phyloP scores from a whole-genome alignment of 64 coral and sea anemone species.

The Montipora foliosa region DNA sequence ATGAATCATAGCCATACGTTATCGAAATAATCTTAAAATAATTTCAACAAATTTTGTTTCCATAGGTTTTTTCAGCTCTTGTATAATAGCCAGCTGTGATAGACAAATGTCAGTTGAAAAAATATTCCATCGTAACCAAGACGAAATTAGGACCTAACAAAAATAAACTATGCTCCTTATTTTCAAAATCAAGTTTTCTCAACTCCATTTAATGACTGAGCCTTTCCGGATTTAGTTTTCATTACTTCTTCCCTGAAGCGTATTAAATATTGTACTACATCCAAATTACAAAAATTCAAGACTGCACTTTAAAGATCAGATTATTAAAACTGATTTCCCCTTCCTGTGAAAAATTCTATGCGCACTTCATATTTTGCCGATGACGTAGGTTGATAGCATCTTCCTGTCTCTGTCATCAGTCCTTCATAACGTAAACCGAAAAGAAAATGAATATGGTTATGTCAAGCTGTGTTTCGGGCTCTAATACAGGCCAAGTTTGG shows the following conservation, averaged over 20 bases:
- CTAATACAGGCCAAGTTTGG: too few relatives aligned
- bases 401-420: too few relatives aligned
- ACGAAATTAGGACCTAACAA: background rate
- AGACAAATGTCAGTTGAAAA: background rate
- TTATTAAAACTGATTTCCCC: background rate
- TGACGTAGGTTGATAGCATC: too few relatives aligned
- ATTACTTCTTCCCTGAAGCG: background rate
- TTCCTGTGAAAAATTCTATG: too few relatives aligned
- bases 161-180: background rate
- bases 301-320: background rate
- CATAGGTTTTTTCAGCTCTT: background rate
- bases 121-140: background rate
- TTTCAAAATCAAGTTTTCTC: background rate
- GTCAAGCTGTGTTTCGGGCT: too few relatives aligned
- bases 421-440: too few relatives aligned
- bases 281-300: background rate
- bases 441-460: too few relatives aligned
- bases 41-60: background rate
- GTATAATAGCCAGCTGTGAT: background rate
- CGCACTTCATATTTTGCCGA: too few relatives aligned
- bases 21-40: background rate
- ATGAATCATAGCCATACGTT: background rate
- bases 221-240: background rate
- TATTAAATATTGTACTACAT: background rate
- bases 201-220: background rate